A percentile compares a stretch with the other conserved stretches of the same genome.
Conservation (phyloP, 1,140 invertebrate genomes). For the Pseudomyrmex dendroicus region DNA sequence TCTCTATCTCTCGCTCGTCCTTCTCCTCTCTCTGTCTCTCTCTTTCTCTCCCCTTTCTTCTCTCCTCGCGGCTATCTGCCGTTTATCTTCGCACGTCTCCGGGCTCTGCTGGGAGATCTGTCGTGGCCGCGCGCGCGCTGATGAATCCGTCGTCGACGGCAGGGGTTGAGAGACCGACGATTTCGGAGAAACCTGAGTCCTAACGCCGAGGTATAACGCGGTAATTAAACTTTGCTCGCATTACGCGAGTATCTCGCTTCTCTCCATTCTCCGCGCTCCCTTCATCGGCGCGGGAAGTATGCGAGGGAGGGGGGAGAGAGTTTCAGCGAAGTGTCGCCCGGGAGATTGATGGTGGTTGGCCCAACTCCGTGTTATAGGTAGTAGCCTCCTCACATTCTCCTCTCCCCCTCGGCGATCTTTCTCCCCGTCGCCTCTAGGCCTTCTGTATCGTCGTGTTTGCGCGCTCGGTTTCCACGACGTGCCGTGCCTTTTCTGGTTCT, state of each 20-base stretch:
- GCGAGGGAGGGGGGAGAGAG: neutral
- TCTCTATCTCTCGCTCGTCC: conserved; percentile 47
- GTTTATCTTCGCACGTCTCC: conserved; percentile 46
- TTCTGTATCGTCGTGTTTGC: conserved; percentile 47
- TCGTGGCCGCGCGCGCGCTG: conserved; percentile 51
- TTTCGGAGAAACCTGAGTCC: conserved; percentile 19
- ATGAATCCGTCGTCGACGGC: conserved; percentile 67
- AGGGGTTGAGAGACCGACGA: conserved; percentile 48
- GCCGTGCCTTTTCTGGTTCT: conserved; percentile 70
- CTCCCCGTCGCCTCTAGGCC: conserved; percentile 33
- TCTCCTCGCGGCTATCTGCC: conserved; percentile 49
- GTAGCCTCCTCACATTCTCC: conserved; percentile 57
- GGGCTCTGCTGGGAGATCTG: conserved; percentile 36
- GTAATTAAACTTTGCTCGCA: conserved; percentile 84
- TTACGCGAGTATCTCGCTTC: conserved; percentile 70
- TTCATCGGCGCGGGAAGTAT: conserved; percentile 32
- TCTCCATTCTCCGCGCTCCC: neutral
- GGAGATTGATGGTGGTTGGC: conserved; percentile 77
- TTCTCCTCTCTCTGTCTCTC: conserved; percentile 36
- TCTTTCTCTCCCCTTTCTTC: conserved; percentile 1
- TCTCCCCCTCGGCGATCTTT: conserved; percentile 36
- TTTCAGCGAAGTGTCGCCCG: conserved; percentile 68
- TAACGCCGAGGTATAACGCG: conserved; percentile 77
- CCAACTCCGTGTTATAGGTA: conserved; percentile 48
- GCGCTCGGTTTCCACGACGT: conserved; percentile 65